Evolutionary conservation across 2,888 invertebrate genomes (phyloP).

Genomic region (Nemotelus pantherinus): DNA sequence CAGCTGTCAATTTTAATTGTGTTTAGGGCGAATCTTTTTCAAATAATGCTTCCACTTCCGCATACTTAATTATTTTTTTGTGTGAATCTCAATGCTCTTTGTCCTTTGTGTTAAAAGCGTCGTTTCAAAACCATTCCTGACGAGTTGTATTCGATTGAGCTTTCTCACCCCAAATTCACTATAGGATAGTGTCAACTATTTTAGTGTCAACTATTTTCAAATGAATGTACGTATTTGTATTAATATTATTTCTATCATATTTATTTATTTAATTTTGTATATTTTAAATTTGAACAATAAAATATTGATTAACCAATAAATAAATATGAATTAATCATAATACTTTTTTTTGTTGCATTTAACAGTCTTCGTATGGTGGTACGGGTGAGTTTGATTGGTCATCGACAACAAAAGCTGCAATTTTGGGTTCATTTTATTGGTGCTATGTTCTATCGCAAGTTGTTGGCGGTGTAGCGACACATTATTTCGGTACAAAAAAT

Average conservation of each 20-base stretch:
- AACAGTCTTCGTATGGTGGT: conserved; percentile 21
- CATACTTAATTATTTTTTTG: too few relatives aligned
- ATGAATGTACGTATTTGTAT: too few relatives aligned
- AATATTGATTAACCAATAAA: neutral
- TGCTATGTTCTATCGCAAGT: conserved; percentile 76
- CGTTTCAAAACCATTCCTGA: too few relatives aligned
- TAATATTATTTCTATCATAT: neutral
- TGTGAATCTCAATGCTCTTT: too few relatives aligned
- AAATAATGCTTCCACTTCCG: too few relatives aligned
- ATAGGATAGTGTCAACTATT: too few relatives aligned
- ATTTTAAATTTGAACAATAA: neutral
- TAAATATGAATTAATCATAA: neutral
- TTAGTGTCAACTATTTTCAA: too few relatives aligned
- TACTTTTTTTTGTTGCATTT: neutral
- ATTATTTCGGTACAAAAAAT: conserved; percentile 75
- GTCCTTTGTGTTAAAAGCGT: too few relatives aligned
- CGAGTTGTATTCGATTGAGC: too few relatives aligned
- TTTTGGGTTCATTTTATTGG: conserved; percentile 77
- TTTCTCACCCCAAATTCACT: too few relatives aligned
- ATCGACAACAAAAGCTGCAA: conserved; percentile 71
- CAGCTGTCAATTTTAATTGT: too few relatives aligned
- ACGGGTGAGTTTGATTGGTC: conserved; percentile 70
- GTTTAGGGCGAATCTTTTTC: too few relatives aligned
- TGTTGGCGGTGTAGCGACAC: conserved; percentile 75
- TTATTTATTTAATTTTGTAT: conserved; percentile 1